phyloP scores from a whole-genome alignment of 2,113 vertebrate genomes.

The Puntigrus tetrazona region DNA sequence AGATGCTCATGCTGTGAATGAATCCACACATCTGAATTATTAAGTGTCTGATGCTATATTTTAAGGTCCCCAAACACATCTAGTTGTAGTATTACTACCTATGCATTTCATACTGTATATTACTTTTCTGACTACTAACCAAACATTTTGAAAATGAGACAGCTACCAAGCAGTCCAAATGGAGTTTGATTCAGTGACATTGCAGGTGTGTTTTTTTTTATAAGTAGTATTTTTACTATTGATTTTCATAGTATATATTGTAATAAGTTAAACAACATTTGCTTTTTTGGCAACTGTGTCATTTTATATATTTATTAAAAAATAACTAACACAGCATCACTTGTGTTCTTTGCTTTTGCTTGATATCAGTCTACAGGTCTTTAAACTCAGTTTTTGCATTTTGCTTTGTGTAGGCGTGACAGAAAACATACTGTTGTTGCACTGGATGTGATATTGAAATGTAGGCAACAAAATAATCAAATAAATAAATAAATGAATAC shows the following conservation, averaged over 20 bases:
- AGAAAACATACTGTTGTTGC: not conserved
- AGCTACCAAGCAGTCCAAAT: not conserved
- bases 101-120: not conserved
- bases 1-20: not conserved
- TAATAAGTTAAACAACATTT: not conserved
- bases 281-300: not conserved
- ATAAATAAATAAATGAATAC: not conserved
- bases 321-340: not conserved
- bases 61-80: not conserved
- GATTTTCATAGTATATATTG: not conserved
- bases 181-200: not conserved
- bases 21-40: not conserved
- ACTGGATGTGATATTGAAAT: not conserved
- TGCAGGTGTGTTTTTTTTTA: too few relatives aligned
- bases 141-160: not conserved
- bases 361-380: not conserved
- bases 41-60: not conserved
- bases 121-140: not conserved
- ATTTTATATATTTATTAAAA: not conserved
- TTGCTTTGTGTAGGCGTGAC: not conserved
- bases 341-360: not conserved
- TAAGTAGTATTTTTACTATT: not conserved
- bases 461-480: not conserved
- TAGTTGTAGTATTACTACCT: not conserved
- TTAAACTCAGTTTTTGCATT: not conserved